Base-by-base conservation (phyloP, 2,888 invertebrate species). In the Tenthredo amoena region DNA sequence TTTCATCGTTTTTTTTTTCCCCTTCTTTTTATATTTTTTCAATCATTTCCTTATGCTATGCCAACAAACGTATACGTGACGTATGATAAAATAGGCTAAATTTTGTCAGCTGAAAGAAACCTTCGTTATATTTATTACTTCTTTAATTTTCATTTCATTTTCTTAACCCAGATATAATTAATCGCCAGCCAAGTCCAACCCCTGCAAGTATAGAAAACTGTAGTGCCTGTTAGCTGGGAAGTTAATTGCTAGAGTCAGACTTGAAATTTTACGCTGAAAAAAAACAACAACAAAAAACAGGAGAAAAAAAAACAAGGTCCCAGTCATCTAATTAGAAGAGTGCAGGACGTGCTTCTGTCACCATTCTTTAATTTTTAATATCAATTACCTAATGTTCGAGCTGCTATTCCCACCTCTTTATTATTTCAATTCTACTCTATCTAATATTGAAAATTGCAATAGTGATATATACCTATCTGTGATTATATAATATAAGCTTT, bases 211-310 rank as follows among this genome's bases (percentile, higher is more conserved):
- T 74, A 74, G 72, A 74, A 43, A 74, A 43, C 72, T 74, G 21
- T 40, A 43, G 72, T 43, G 72, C 72, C 72, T 43, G 43, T 74
- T 74, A 74, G 43, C 72, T 12, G n/a, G n/a, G 40, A 74, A 77
- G 34, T 77, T 77, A 77, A 77, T 77, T 77, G 77, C 77, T 55
- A 31, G 50, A 50, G 77, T 55, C 40, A 43, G 43, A 74, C 72
- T 74, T 40, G 72, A 43, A 74, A 74, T 74, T 74, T 74, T 50
- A 18, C 1, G 1, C 7, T 62, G 9, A 4, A 26, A 55, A 55
- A 76, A 43, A 26, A n/a, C 7, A n/a, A 40, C 2, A 9, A 47
- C 15, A 43, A 47, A 47, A 34, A 71, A 71, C 1, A 76, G 31
- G 31, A 21, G 31, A n/a, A 72, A 37, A 18, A 40, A 10, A 74